Evolutionary conservation across 2,888 invertebrate species (phyloP).

Genomic region (Danaus chrysippus): DNA sequence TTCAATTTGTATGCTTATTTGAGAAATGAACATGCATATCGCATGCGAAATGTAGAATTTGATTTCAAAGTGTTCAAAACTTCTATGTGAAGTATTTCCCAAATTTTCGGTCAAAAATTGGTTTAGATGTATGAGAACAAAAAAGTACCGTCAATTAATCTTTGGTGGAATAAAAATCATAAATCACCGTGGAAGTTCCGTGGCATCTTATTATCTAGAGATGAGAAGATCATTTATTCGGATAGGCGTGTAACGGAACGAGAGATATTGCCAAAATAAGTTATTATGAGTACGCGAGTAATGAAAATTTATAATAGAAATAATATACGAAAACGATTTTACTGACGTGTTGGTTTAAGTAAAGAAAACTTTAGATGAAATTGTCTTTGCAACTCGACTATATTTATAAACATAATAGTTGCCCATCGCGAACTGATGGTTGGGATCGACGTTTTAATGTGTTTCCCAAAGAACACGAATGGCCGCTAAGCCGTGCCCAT

Average conservation of each 20-base stretch:
- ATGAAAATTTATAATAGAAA: background rate
- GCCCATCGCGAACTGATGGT: background rate
- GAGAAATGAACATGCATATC: too few relatives aligned
- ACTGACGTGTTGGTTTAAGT: too few relatives aligned
- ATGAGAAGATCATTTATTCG: slow-evolving; percentile 10
- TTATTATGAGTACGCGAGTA: slow-evolving; percentile 38
- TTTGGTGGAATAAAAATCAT: slow-evolving; percentile 4
- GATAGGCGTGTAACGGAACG: slow-evolving; percentile 16
- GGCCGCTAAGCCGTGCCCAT: slow-evolving; percentile 1
- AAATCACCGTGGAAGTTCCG: slow-evolving; percentile 4
- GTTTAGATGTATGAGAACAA: background rate
- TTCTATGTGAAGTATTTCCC: too few relatives aligned
- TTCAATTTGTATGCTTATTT: too few relatives aligned
- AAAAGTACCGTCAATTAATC: background rate
- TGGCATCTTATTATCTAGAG: slow-evolving; percentile 15
- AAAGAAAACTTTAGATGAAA: too few relatives aligned
- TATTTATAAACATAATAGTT: slow-evolving; percentile 4
- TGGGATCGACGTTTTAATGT: background rate
- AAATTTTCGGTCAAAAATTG: background rate
- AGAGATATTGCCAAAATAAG: slow-evolving; percentile 49
- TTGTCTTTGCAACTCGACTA: background rate
- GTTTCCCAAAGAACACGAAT: slow-evolving; percentile 2
- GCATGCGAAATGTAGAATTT: too few relatives aligned
- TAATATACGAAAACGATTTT: too few relatives aligned
- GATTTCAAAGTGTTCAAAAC: too few relatives aligned